Evolutionary conservation across 1,140 invertebrate species (phyloP).

Genomic region (Drosophila simulans): DNA sequence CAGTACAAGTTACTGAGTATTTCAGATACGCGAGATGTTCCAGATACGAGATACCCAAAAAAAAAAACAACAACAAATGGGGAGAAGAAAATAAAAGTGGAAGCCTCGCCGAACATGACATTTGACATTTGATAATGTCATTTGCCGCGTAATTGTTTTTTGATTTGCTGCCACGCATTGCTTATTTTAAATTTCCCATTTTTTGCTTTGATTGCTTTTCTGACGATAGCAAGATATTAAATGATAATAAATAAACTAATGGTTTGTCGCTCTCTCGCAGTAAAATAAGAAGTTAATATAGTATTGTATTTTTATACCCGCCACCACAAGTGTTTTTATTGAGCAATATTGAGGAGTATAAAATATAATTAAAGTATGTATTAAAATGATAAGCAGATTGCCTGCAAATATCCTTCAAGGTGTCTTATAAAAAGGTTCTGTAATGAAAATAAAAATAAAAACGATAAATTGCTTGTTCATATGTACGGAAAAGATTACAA

Average conservation of each 20-base stretch:
- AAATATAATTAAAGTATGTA: background rate
- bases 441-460: background rate
- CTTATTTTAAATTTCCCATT: constrained; percentile 26
- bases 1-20: constrained; percentile 13
- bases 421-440: background rate
- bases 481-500: background rate
- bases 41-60: constrained; percentile 4
- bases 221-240: background rate
- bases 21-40: constrained; percentile 20
- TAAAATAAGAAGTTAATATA: background rate
- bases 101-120: constrained; percentile 67
- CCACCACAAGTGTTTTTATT: background rate
- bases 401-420: background rate
- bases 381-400: background rate
- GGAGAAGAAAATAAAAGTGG: background rate
- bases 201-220: constrained; percentile 17
- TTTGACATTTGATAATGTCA: constrained; percentile 83
- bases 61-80: constrained; percentile 14
- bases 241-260: background rate
- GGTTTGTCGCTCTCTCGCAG: background rate
- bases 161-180: constrained; percentile 69
- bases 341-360: background rate
- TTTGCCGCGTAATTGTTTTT: constrained; percentile 83
- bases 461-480: background rate
- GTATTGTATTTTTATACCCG: background rate